Conservation (phyloP, 2,888 invertebrate genomes). For the Trypoxylon attenuatum region DNA sequence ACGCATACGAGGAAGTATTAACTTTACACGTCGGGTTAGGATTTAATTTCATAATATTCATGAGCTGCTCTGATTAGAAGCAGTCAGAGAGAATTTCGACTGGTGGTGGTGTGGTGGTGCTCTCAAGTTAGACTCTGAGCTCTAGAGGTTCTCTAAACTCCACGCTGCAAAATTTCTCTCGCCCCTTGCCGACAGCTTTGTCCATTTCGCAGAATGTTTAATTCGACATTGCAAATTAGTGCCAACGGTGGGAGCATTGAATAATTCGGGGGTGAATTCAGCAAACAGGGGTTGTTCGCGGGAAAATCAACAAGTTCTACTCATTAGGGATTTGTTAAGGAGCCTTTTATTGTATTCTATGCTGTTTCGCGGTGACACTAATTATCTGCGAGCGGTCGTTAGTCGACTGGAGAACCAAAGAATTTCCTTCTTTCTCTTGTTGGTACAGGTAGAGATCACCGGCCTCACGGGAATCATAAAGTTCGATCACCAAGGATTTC, state of each 20-base stretch:
- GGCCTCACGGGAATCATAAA: conserved; percentile 95
- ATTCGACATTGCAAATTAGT: not conserved
- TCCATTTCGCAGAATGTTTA: not conserved
- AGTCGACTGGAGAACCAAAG: too few relatives aligned
- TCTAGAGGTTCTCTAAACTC: too few relatives aligned
- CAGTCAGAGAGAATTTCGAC: conserved; percentile 35
- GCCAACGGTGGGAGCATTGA: not conserved
- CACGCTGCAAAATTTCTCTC: too few relatives aligned
- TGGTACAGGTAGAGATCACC: conserved; percentile 87
- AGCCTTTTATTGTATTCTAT: not conserved
- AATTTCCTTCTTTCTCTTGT: too few relatives aligned
- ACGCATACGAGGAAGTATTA: not conserved
- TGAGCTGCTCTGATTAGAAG: conserved; percentile 30
- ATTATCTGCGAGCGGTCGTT: not conserved
- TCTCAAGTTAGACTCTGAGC: too few relatives aligned
- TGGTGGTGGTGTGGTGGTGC: too few relatives aligned
- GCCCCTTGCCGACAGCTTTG: too few relatives aligned
- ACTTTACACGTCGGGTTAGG: conserved; percentile 2
- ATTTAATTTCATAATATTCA: conserved; percentile 19
- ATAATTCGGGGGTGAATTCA: not conserved
- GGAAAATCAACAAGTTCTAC: not conserved
- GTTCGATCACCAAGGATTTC: conserved; percentile 95
- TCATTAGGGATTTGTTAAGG: conserved; percentile 6
- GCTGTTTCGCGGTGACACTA: not conserved
- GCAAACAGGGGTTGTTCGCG: not conserved